phyloP scores from a whole-genome alignment of 2,888 invertebrate genomes.

The Lithodes maja region DNA sequence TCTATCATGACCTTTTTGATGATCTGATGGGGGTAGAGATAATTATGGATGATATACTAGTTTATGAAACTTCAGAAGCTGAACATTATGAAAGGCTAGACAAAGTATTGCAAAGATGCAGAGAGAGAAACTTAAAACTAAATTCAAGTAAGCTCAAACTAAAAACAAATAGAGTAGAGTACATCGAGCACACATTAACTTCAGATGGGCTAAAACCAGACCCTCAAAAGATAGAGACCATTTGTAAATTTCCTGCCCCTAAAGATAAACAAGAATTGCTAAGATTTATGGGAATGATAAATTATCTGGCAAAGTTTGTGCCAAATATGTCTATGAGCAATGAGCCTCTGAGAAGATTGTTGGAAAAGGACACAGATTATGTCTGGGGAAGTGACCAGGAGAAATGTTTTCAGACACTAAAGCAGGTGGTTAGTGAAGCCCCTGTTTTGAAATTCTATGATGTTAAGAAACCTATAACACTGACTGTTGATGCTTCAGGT shows the following conservation, averaged over 20 bases:
- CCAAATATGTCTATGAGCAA: slow-evolving; percentile 21
- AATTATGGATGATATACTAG: slow-evolving; percentile 33
- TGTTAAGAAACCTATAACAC: not conserved
- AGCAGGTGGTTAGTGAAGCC: not conserved
- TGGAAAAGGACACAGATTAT: slow-evolving; percentile 9
- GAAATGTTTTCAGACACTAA: slow-evolving; percentile 17
- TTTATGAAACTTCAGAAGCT: slow-evolving; percentile 8
- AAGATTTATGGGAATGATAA: slow-evolving; percentile 34
- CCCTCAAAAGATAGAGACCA: not conserved
- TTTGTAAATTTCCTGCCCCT: slow-evolving; percentile 21
- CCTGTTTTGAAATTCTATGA: slow-evolving; percentile 12
- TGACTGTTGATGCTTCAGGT: slow-evolving; percentile 8
- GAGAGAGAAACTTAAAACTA: slow-evolving; percentile 14
- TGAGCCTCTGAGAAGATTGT: slow-evolving; percentile 25
- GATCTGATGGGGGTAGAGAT: slow-evolving; percentile 28
- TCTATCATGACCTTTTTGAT: slow-evolving; percentile 39
- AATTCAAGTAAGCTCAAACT: slow-evolving; percentile 15
- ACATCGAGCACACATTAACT: slow-evolving; percentile 29
- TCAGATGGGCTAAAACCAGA: slow-evolving; percentile 21
- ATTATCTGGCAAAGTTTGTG: slow-evolving; percentile 33
- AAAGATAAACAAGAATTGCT: not conserved
- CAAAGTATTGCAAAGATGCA: slow-evolving; percentile 4
- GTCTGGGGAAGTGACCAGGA: not conserved
- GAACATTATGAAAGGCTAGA: slow-evolving; percentile 29
- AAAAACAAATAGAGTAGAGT: slow-evolving; percentile 1